Percentiles rank a stretch among this genome's conserved stretches.
Conservation (phyloP, 2,113 vertebrate genomes). For the Apus apus region DNA sequence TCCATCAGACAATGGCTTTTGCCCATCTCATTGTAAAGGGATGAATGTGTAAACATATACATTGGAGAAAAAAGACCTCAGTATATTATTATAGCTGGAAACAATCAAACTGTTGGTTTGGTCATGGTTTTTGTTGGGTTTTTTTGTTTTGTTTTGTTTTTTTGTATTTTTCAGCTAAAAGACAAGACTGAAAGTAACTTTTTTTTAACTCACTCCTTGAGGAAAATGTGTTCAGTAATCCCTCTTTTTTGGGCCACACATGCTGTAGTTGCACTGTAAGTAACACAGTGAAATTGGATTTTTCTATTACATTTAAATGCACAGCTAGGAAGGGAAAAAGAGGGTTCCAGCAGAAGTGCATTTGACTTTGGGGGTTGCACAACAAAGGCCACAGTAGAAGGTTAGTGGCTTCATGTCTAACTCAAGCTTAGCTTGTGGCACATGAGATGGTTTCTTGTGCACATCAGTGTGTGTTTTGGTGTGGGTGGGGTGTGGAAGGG, state of each 20-base stretch:
- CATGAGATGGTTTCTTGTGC: not conserved
- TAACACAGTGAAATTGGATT: not conserved
- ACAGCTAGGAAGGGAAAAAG: not conserved
- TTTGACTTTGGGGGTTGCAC: not conserved
- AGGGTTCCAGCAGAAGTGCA: not conserved
- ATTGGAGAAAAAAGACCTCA: not conserved
- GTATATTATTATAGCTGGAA: not conserved
- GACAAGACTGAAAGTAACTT: not conserved
- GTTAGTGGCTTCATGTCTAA: not conserved
- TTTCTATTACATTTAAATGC: not conserved
- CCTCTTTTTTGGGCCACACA: not conserved
- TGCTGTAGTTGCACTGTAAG: not conserved
- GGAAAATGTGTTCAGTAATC: not conserved
- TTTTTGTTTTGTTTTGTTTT: too few relatives aligned
- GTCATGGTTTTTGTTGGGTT: too few relatives aligned
- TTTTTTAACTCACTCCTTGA: not conserved
- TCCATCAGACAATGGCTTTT: not conserved
- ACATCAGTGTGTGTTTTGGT: not conserved
- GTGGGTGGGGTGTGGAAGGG: not conserved
- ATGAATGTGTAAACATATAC: not conserved
- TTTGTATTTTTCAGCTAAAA: not conserved
- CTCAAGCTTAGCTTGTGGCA: not conserved
- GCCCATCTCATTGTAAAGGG: not conserved
- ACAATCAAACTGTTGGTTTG: not conserved
- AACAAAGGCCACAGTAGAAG: not conserved